phyloP scores from a whole-genome alignment of 2,113 vertebrate genomes.

The Prochilodus magdalenae region DNA sequence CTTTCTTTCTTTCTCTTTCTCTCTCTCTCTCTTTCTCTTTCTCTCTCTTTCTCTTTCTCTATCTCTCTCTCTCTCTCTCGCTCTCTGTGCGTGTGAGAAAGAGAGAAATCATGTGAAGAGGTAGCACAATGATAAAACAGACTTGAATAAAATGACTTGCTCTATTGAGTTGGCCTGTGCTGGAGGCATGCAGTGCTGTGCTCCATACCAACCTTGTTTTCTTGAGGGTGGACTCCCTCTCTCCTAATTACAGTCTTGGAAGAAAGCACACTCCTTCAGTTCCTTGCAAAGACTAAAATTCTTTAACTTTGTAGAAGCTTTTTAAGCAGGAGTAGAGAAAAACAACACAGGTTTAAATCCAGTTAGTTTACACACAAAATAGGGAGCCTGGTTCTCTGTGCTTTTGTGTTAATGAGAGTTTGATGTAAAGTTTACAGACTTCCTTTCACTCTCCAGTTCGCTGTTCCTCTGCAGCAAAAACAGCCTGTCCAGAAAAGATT shows the following conservation, averaged over 20 bases:
- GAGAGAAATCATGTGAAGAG: slow-evolving; percentile 12
- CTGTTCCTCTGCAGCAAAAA: too few relatives aligned
- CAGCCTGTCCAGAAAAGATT: too few relatives aligned
- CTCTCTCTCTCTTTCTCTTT: too few relatives aligned
- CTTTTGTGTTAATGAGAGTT: too few relatives aligned
- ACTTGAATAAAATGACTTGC: slow-evolving; percentile 34
- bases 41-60: too few relatives aligned
- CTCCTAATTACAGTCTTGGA: slow-evolving; percentile 40
- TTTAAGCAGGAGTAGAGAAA: not conserved
- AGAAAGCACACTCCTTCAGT: not conserved
- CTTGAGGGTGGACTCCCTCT: slow-evolving; percentile 24
- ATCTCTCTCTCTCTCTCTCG: too few relatives aligned
- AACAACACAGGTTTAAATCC: not conserved
- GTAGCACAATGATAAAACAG: slow-evolving; percentile 44
- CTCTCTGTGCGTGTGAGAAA: not conserved
- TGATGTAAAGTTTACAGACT: too few relatives aligned
- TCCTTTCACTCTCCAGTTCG: too few relatives aligned
- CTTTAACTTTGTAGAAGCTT: slow-evolving; percentile 7
- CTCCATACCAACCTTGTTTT: slow-evolving; percentile 31
- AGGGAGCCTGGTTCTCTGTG: not conserved
- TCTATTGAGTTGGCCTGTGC: slow-evolving; percentile 27
- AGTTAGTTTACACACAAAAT: too few relatives aligned
- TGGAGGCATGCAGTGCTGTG: not conserved
- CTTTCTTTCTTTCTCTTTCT: too few relatives aligned
- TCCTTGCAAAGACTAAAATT: slow-evolving; percentile 1